A percentile compares a stretch with the other conserved stretches of the same genome.
Conservation (phyloP, 2,797 vertebrate genomes). For the Syncerus caffer region DNA sequence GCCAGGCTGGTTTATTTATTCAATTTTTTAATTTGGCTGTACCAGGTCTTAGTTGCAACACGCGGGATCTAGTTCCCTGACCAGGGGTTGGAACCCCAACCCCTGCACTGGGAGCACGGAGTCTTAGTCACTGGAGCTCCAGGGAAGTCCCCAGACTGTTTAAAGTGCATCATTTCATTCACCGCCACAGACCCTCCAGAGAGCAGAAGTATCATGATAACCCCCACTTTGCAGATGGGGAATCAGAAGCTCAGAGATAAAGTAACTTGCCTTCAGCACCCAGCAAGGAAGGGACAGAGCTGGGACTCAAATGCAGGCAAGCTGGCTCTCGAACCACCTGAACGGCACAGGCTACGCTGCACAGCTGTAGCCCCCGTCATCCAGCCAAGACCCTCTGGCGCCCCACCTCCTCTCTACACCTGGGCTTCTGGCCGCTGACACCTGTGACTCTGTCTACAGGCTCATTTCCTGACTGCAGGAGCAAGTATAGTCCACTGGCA, state of each 20-base stretch:
- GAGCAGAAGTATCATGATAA: not conserved
- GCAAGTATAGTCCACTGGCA: not conserved
- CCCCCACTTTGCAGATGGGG: not conserved
- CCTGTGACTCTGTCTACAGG: not conserved
- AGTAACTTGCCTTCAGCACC: not conserved
- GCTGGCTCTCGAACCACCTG: not conserved
- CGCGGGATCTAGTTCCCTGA: not conserved
- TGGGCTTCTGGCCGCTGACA: not conserved
- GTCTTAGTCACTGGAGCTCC: not conserved
- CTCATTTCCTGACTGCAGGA: not conserved
- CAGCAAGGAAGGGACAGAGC: not conserved
- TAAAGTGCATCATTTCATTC: not conserved
- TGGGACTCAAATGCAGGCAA: not conserved
- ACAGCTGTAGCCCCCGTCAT: no score
- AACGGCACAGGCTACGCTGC: not conserved
- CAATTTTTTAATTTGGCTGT: not conserved
- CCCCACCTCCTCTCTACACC: not conserved
- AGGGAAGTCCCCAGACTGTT: not conserved
- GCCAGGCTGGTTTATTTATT: not conserved
- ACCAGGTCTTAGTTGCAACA: not conserved
- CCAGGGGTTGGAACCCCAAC: accelerated
- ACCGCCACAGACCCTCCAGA: not conserved
- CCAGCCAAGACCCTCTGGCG: accelerated
- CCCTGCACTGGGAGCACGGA: not conserved
- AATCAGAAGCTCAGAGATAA: not conserved